Evolutionary conservation across 2,888 invertebrate genomes (phyloP).

Genomic region (Drosophila anomalata): DNA sequence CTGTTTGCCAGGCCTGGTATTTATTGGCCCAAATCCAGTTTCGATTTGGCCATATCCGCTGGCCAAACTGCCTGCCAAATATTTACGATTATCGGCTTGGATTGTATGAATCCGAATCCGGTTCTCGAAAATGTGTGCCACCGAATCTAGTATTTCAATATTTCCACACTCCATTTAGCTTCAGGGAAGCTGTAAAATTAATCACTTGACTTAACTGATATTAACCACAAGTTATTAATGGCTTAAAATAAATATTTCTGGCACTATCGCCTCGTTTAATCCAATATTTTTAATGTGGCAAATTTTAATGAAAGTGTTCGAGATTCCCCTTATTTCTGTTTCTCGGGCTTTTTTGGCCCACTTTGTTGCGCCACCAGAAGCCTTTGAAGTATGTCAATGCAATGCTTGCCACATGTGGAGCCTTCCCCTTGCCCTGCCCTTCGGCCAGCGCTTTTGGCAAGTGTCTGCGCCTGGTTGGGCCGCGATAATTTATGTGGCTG

Average conservation of each 20-base stretch:
- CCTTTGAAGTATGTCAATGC: slow-evolving; percentile 78
- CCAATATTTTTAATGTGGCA: not conserved
- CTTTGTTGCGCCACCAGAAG: slow-evolving; percentile 26
- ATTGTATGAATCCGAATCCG: slow-evolving; percentile 3
- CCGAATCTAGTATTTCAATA: slow-evolving; percentile 4
- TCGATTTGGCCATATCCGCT: slow-evolving; percentile 32
- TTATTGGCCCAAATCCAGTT: slow-evolving; percentile 42
- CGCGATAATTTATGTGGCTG: slow-evolving; percentile 74
- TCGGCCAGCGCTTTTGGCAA: slow-evolving; percentile 24
- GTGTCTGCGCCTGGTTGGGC: slow-evolving; percentile 75
- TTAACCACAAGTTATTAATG: not conserved
- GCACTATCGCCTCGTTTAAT: not conserved
- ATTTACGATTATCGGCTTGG: slow-evolving; percentile 55
- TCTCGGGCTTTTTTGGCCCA: not conserved
- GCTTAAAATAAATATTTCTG: not conserved
- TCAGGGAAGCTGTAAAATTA: slow-evolving; percentile 11
- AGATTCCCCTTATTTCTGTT: not conserved
- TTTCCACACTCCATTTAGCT: slow-evolving; percentile 19
- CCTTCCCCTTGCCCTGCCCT: slow-evolving; percentile 39
- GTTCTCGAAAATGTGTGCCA: slow-evolving; percentile 54
- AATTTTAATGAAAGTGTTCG: slow-evolving; percentile 1
- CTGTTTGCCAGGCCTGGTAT: slow-evolving; percentile 3
- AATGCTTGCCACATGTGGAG: slow-evolving; percentile 73
- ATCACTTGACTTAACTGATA: slow-evolving; percentile 13
- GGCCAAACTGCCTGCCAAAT: slow-evolving; percentile 40